phyloP scores from a whole-genome alignment of 2,113 vertebrate species.

The Clinocottus analis region DNA sequence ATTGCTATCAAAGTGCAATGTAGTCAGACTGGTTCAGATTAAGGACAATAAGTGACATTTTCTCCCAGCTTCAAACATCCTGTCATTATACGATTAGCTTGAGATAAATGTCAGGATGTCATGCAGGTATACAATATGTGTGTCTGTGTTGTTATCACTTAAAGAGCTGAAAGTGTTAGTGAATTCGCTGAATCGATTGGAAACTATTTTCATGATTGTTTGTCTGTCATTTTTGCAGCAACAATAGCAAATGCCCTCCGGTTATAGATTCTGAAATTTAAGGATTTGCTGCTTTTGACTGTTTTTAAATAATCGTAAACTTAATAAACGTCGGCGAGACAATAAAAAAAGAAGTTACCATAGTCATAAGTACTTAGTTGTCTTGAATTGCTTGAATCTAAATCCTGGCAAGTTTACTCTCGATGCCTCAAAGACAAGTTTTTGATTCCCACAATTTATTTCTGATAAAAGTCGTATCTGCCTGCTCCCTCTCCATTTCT shows the following conservation, averaged over 20 bases:
- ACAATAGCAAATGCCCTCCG: neutral
- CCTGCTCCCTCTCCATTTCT: neutral
- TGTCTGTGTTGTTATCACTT: neutral
- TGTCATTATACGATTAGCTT: too few relatives aligned
- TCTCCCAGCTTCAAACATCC: slow-evolving; percentile 26
- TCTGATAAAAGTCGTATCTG: neutral
- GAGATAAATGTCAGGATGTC: slow-evolving; percentile 10
- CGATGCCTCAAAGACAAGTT: neutral
- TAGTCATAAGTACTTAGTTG: too few relatives aligned
- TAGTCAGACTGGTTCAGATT: slow-evolving; percentile 33
- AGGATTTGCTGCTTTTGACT: neutral
- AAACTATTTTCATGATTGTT: too few relatives aligned
- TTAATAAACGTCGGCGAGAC: neutral
- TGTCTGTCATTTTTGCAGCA: too few relatives aligned
- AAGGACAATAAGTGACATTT: neutral
- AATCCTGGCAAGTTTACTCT: neutral
- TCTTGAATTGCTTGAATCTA: too few relatives aligned
- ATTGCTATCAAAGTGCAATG: slow-evolving; percentile 35
- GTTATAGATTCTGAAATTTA: neutral
- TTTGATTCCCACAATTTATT: neutral
- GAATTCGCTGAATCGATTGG: too few relatives aligned
- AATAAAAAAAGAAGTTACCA: neutral
- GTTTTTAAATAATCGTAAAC: neutral
- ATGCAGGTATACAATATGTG: neutral
- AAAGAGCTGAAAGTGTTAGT: neutral